phyloP scores from a whole-genome alignment of 2,888 invertebrate genomes.

The Microctonus aethiopoides region DNA sequence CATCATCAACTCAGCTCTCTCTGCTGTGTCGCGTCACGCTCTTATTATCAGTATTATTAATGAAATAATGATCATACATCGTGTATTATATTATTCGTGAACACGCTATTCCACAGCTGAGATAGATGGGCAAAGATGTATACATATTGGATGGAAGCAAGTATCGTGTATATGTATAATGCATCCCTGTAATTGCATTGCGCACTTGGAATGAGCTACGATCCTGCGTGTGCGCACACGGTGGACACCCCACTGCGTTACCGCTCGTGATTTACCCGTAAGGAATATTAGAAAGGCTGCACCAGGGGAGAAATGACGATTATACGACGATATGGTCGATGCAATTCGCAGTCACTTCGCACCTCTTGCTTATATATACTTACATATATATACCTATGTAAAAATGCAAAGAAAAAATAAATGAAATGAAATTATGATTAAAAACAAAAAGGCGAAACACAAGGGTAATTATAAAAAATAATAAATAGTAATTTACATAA shows the following conservation, averaged over 20 bases:
- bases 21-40: conserved; percentile 37
- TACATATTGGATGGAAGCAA: background rate
- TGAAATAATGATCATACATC: conserved; percentile 39
- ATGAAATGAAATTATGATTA: background rate
- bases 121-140: background rate
- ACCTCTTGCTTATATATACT: background rate
- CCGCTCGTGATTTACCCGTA: conserved; percentile 43
- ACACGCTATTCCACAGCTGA: conserved; percentile 30
- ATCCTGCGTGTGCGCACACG: conserved; percentile 31
- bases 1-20: conserved; percentile 10
- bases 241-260: conserved; percentile 43
- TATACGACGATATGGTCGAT: conserved; percentile 8
- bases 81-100: conserved; percentile 42
- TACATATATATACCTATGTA: background rate
- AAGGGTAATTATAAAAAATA: background rate
- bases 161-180: background rate
- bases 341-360: conserved; percentile 8
- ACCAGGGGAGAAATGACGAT: conserved; percentile 9
- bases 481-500: background rate
- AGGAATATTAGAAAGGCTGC: conserved; percentile 41
- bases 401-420: background rate
- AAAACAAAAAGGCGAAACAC: background rate
- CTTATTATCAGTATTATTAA: conserved; percentile 47
- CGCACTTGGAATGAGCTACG: conserved; percentile 28
- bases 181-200: conserved; percentile 32